Evolutionary conservation across 2,888 invertebrate genomes (phyloP).

Genomic region (Branchipolynoe longqiensis): DNA sequence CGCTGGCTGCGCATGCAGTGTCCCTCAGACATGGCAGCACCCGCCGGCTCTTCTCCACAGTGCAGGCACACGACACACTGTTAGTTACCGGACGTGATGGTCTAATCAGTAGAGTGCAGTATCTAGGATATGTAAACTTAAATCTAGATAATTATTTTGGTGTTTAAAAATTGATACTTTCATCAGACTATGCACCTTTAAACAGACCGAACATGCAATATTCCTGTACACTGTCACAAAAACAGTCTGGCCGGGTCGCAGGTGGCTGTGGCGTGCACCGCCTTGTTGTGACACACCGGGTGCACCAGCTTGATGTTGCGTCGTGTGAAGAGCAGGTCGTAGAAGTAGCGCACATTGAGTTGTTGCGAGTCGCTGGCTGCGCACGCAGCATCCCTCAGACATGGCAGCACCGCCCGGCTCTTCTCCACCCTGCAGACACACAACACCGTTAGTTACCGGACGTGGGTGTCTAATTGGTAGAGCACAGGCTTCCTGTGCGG

Average conservation of each 20-base stretch:
- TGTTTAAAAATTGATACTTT: too few species aligned
- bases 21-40: constrained; percentile 54
- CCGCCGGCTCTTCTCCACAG: constrained; percentile 59
- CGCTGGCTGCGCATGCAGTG: too few species aligned
- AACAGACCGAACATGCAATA: too few species aligned
- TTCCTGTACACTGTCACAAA: constrained; percentile 2
- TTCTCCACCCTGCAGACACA: constrained; percentile 59
- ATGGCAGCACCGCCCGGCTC: constrained; percentile 55
- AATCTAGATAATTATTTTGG: too few species aligned
- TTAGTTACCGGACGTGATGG: too few species aligned
- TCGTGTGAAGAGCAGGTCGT: constrained; percentile 58
- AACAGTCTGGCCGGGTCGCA: constrained; percentile 51
- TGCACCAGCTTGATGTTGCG: constrained; percentile 60
- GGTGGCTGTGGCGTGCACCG: constrained; percentile 23
- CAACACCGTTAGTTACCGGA: too few species aligned
- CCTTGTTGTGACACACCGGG: constrained; percentile 61
- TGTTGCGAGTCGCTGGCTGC: neutral
- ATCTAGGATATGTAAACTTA: too few species aligned
- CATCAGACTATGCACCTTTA: too few species aligned
- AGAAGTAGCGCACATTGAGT: constrained; percentile 59
- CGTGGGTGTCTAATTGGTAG: too few species aligned
- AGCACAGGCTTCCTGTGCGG: too few species aligned
- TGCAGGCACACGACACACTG: constrained; percentile 26
- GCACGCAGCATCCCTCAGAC: constrained; percentile 50
- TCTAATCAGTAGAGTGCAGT: too few species aligned